These are phyloP conservation scores for Tiaroga cobitis DNA, from an alignment of 2,797 vertebrate genomes.

Conservation along the genomic window DNA sequence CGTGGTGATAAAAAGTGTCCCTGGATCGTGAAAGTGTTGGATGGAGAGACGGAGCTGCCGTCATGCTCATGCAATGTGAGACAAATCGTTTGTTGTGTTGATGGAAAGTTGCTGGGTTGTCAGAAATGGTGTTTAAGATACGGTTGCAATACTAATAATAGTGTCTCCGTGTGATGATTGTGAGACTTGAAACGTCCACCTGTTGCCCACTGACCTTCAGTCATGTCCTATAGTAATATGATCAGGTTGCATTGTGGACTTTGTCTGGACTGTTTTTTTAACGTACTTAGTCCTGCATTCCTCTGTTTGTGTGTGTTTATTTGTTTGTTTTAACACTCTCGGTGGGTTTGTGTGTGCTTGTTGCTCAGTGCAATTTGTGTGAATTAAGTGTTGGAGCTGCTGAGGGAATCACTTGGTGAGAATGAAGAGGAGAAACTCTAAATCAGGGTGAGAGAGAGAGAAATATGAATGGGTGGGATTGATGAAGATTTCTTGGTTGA, in stretches of 20 bases:
- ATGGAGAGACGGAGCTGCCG: background rate
- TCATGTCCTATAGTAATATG: background rate
- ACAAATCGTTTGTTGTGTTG: conserved; percentile 31
- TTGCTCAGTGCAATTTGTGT: conserved; percentile 10
- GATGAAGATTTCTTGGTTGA: background rate
- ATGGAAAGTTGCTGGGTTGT: conserved; percentile 26
- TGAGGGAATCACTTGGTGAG: background rate
- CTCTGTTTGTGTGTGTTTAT: conserved; percentile 1
- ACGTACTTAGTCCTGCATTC: background rate
- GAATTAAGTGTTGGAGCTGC: conserved; percentile 21
- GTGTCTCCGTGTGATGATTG: background rate
- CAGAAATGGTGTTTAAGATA: conserved; percentile 8
- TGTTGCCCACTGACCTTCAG: conserved; percentile 7
- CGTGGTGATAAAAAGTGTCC: conserved; percentile 73
- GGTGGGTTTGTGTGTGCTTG: background rate
- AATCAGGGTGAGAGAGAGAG: background rate
- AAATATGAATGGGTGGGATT: background rate
- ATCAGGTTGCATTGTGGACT: background rate
- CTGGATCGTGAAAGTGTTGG: conserved; percentile 36
- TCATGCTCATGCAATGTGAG: conserved; percentile 34
- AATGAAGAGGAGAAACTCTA: conserved; percentile 11
- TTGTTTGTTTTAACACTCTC: conserved; percentile 17
- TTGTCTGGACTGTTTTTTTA: background rate
- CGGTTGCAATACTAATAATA: background rate
- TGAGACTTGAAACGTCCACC: conserved; percentile 27